phyloP scores from a whole-genome alignment of 2,797 vertebrate genomes.

The Lagorchestes hirsutus region DNA sequence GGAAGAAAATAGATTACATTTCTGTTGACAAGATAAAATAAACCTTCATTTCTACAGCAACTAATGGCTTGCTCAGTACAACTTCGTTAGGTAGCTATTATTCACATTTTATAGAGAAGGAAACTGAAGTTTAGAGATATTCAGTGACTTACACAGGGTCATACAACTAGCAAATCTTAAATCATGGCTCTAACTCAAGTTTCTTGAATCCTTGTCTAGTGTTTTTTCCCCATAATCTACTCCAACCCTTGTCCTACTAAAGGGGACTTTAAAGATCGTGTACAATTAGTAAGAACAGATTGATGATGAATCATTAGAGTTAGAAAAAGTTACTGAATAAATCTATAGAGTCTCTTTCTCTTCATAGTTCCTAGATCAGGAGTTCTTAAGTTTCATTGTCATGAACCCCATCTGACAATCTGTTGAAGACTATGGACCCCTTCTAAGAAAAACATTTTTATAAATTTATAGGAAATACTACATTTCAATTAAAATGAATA shows the following conservation, averaged over 20 bases:
- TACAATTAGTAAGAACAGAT: background rate
- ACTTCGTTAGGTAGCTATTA: background rate
- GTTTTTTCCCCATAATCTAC: background rate
- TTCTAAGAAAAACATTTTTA: background rate
- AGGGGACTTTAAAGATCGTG: background rate
- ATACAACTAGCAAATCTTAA: background rate
- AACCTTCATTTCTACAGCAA: background rate
- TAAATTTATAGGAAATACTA: background rate
- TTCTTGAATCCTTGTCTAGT: background rate
- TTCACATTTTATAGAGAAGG: background rate
- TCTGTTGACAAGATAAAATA: background rate
- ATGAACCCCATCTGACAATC: background rate
- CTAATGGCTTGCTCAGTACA: background rate
- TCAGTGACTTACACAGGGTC: background rate
- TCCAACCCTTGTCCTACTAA: background rate
- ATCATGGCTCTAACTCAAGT: background rate
- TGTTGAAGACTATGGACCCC: background rate
- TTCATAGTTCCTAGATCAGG: background rate
- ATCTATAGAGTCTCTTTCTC: background rate
- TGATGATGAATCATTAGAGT: background rate
- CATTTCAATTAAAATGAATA: background rate
- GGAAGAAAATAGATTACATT: background rate
- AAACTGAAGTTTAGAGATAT: background rate
- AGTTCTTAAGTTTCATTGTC: background rate
- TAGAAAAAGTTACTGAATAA: background rate